Percentiles rank a stretch among this genome's conserved stretches.
Conservation (phyloP, 2,888 invertebrate species). For the Aproaerema taeniolella region DNA sequence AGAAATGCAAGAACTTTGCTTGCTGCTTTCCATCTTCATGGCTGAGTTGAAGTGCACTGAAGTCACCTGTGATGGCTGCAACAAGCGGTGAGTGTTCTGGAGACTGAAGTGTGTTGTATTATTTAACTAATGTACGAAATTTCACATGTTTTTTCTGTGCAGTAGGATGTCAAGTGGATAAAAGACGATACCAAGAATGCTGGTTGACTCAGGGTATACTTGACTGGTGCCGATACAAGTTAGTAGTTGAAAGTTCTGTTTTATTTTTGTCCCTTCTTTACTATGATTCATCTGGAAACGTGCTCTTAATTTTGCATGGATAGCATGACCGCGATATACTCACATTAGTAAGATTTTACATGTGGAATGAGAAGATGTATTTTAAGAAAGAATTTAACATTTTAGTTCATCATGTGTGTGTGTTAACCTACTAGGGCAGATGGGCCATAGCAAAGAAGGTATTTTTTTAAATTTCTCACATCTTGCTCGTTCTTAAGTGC, state of each 20-base stretch:
- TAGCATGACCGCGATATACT: too few species aligned
- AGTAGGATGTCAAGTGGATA: slow-evolving; percentile 35
- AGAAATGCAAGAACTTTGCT: too few species aligned
- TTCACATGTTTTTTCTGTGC: slow-evolving; percentile 35
- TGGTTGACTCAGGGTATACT: slow-evolving; percentile 13
- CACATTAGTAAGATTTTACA: too few species aligned
- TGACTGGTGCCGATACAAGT: slow-evolving; percentile 8
- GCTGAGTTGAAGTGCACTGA: slow-evolving; percentile 29
- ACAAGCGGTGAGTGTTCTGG: slow-evolving; percentile 38
- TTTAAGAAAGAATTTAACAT: too few species aligned
- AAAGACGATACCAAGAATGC: slow-evolving; percentile 41
- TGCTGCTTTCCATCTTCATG: slow-evolving; percentile 27
- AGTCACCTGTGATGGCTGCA: slow-evolving; percentile 22
- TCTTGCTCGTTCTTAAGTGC: too few species aligned
- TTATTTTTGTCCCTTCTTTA: background rate
- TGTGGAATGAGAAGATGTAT: too few species aligned
- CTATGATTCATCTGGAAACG: too few species aligned
- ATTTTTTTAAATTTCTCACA: too few species aligned
- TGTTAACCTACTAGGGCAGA: too few species aligned
- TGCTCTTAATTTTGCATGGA: too few species aligned
- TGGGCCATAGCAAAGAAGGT: too few species aligned
- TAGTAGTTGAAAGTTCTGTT: slow-evolving; percentile 3
- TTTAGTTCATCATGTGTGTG: too few species aligned
- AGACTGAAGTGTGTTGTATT: slow-evolving; percentile 26
- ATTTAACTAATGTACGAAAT: slow-evolving; percentile 19